A percentile compares a stretch with the other conserved stretches of the same genome.
phyloP scores from a whole-genome alignment of 2,888 invertebrate species.

The Ophioninae sp. region DNA sequence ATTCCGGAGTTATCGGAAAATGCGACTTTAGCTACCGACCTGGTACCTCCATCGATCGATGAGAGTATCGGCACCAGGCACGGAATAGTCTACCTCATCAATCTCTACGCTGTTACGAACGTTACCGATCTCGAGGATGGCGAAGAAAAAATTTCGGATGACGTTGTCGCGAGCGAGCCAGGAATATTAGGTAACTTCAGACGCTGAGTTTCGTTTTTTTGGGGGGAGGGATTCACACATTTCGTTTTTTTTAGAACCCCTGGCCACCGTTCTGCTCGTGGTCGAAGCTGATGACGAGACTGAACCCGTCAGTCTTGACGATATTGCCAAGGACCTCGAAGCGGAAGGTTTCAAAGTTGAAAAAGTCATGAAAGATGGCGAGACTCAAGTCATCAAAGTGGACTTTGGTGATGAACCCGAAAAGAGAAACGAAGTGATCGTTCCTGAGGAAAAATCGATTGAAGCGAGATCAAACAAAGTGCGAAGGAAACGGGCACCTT shows the following conservation, averaged over 20 bases:
- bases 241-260: constrained; percentile 68
- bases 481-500: constrained; percentile 73
- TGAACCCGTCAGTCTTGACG: constrained; percentile 72
- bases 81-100: constrained; percentile 74
- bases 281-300: constrained; percentile 74
- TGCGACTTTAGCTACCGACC: constrained; percentile 69
- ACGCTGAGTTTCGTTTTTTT: no score
- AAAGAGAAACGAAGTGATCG: constrained; percentile 41
- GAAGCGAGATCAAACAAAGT: constrained; percentile 64
- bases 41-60: constrained; percentile 69
- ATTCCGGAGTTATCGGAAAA: constrained; percentile 53
- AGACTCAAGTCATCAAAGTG: constrained; percentile 71
- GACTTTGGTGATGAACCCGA: constrained; percentile 67
- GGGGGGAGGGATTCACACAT: background rate
- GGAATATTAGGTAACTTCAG: constrained; percentile 69
- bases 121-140: constrained; percentile 66
- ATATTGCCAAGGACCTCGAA: constrained; percentile 74
- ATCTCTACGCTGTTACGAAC: constrained; percentile 76
- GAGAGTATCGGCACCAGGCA: constrained; percentile 48
- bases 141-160: constrained; percentile 73
- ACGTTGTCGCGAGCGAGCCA: constrained; percentile 68
- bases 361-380: constrained; percentile 69
- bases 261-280: constrained; percentile 74
- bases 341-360: constrained; percentile 74
- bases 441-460: constrained; percentile 17